Base-by-base conservation (phyloP, 2,797 vertebrate species). In the Apogon talboti region DNA sequence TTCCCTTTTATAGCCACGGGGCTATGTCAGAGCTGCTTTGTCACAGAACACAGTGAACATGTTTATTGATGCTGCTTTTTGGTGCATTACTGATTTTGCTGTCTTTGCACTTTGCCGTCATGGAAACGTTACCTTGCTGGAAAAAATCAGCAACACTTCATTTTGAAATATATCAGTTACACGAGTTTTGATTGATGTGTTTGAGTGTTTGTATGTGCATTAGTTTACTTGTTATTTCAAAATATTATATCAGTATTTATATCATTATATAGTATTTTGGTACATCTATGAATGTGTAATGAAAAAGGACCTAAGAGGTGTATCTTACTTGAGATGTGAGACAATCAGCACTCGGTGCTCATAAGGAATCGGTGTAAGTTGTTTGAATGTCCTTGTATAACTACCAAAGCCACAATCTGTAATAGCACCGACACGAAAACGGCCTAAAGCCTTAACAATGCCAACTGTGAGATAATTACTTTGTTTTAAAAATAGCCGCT, bases 21-120 rank as follows among this genome's bases (percentile, higher is more conserved):
- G 63, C 62, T 59, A 47, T 66, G 71, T 57, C 60, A 64, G 81
- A 81, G 76, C 79, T 85, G 78, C 81, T 87, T 83, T 55, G 77
- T 83, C 75, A 80, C 73, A 76, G 53, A 79, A 70, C 76, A 82
- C 71, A 80, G 63, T 87, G 53, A 82, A 72, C 55, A 75, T 79
- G 73, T 87, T 81, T 76, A 60, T 62, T 83, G 74, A 83, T 82
- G 81, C 87, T 89, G 79, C 85, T 90, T 90, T 77, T 80, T 78
- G 78, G 75, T 87, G 81, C 78, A 79, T 87, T 87, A 71, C 82
- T 78, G 82, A 79, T 86, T 82, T 83, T 78, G 80, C 79, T 40
- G 65, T 90, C 73, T 89, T 90, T 88, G 91, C 87, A 92, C 90
- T 88, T 85, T 84, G 85, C 81, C 66, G 75, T 80, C 74, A 74